Evolutionary conservation across 2,113 vertebrate species (phyloP).

Genomic region (Dipodomys stephensi): DNA sequence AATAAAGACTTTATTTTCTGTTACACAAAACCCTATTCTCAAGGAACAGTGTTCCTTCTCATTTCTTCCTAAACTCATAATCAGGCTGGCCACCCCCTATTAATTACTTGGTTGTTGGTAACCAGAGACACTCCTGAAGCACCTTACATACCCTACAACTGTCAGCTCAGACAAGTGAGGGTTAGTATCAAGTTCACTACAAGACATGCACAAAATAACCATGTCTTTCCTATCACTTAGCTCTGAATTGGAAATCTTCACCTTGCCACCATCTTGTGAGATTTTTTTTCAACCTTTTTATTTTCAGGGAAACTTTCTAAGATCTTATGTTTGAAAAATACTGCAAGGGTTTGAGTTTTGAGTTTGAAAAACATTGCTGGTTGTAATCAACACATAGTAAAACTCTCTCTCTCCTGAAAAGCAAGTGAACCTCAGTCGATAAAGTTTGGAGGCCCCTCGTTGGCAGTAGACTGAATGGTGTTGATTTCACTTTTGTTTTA

Average conservation of each 20-base stretch:
- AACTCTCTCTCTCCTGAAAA: background rate
- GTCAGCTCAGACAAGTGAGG: background rate
- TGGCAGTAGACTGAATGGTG: background rate
- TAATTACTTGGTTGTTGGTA: conserved; percentile 37
- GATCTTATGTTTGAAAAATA: background rate
- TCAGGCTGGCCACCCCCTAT: background rate
- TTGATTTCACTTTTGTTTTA: conserved; percentile 56
- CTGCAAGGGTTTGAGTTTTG: background rate
- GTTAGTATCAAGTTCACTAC: background rate
- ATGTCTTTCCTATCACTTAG: background rate
- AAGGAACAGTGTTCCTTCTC: background rate
- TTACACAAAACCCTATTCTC: conserved; percentile 45
- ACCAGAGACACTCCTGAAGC: background rate
- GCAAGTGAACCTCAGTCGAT: background rate
- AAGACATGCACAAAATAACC: background rate
- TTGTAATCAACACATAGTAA: background rate
- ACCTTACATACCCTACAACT: background rate
- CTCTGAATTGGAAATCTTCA: conserved; percentile 35
- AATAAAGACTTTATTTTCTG: conserved; percentile 49
- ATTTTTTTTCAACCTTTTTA: conserved; percentile 26
- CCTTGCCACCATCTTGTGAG: background rate
- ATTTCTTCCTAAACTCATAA: conserved; percentile 48
- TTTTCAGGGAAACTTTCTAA: conserved; percentile 11
- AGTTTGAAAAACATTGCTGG: background rate
- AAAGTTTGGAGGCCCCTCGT: background rate